phyloP scores from a whole-genome alignment of 2,888 invertebrate genomes.

The Hirtodrosophila trivittata region DNA sequence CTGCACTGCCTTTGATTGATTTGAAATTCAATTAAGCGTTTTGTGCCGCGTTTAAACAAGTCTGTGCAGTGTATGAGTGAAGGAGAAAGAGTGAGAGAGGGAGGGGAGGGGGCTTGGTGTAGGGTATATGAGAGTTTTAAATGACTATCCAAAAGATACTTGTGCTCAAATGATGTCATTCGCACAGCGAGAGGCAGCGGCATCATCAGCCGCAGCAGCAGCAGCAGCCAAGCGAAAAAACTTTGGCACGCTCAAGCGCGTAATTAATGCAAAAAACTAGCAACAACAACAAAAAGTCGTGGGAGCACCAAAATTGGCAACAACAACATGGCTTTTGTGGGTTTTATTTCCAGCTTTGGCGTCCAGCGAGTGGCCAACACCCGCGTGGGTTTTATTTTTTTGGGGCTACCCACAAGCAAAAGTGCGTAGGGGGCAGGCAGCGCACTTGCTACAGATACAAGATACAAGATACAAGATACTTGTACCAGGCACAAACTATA shows the following conservation, averaged over 20 bases:
- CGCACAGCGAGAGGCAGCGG: constrained; percentile 48
- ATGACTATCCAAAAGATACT: constrained; percentile 52
- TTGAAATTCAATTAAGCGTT: constrained; percentile 49
- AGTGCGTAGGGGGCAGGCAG: constrained; percentile 48
- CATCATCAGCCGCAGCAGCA: constrained; percentile 47
- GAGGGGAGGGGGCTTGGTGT: neutral
- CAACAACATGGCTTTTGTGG: constrained; percentile 45
- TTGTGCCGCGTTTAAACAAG: constrained; percentile 20
- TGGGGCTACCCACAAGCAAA: neutral
- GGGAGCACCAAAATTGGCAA: constrained; percentile 8
- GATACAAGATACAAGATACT: constrained; percentile 17
- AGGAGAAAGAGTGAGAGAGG: constrained; percentile 8
- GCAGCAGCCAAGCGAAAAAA: constrained; percentile 50
- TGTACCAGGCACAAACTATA: constrained; percentile 12
- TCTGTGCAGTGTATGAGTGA: constrained; percentile 4
- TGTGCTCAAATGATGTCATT: constrained; percentile 70
- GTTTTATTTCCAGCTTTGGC: constrained; percentile 17
- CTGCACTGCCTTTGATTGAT: constrained; percentile 49
- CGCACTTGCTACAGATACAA: constrained; percentile 39
- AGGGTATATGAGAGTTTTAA: constrained; percentile 2
- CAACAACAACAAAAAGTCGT: constrained; percentile 20
- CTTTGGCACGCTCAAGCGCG: constrained; percentile 75
- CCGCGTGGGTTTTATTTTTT: constrained; percentile 9
- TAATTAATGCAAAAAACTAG: constrained; percentile 74
- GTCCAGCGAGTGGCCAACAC: constrained; percentile 37